A percentile compares a stretch with the other conserved stretches of the same genome.
Conservation (phyloP, 1,140 invertebrate species). For the Drosophila nannoptera region DNA sequence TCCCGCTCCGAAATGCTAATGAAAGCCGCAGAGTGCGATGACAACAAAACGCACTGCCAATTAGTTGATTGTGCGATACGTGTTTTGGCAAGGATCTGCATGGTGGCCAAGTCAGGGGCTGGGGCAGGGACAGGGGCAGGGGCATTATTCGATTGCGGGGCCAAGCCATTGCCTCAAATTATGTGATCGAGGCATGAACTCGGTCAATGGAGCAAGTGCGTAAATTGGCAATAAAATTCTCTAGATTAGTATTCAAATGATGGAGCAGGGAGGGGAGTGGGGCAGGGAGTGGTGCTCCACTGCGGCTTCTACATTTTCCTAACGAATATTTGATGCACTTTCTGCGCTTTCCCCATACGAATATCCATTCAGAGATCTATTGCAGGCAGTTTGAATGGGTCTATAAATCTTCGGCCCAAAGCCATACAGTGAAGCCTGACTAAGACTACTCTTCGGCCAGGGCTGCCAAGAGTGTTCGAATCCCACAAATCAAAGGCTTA, state of each 20-base stretch:
- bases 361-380: too few species aligned
- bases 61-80: conserved; percentile 71
- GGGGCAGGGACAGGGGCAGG: not conserved
- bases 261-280: too few species aligned
- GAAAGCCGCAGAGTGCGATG: conserved; percentile 60
- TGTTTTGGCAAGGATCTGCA: conserved; percentile 64
- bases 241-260: conserved; percentile 10
- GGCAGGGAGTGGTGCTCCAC: not conserved
- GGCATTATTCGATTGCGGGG: not conserved
- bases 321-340: conserved; percentile 8
- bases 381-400: too few species aligned
- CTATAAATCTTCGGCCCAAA: too few species aligned
- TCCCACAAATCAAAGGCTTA: too few species aligned
- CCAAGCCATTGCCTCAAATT: conserved; percentile 37
- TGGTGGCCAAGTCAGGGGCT: not conserved
- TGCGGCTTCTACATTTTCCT: not conserved
- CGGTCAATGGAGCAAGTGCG: conserved; percentile 66
- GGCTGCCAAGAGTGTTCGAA: too few species aligned
- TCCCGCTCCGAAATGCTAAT: conserved; percentile 60
- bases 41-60: conserved; percentile 57
- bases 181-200: conserved; percentile 57
- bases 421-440: too few species aligned
- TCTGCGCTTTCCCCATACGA: too few species aligned
- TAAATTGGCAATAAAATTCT: conserved; percentile 20
- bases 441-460: too few species aligned